Base-by-base conservation (phyloP, 2,888 invertebrate genomes). In the Macaria liturata region DNA sequence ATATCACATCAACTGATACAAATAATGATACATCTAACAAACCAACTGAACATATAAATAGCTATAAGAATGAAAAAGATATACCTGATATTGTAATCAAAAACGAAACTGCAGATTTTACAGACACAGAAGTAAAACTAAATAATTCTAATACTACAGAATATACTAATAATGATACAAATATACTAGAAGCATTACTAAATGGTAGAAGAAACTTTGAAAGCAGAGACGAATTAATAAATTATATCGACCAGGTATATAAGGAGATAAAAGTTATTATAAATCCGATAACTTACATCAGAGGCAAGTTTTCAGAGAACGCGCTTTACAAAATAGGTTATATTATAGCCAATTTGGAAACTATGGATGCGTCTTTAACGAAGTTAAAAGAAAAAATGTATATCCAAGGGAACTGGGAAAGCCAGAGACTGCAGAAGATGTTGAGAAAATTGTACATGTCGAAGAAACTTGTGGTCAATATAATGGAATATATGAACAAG, bases 341-440 rank as follows among this genome's bases (percentile, higher is more conserved):
- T 32, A 72, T 84, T 0, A 57, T 80, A 3, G 78, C 83, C 0
- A 82, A 76, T 40, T 60, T 84, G 0, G 84, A 84, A n/a, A 75
- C 75, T 1, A 63, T 84, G 9, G 68, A 73, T 3, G 61, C 71
- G 0, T 79, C 75, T 64, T 62, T 84, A 47, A 66, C 57, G 0
- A 76, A 76, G 44, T 7, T 59, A 7, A 59, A 42, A 20, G 32
- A 40, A 9, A 54, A 39, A 32, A 20, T 59, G 8, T 4, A 37
- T 37, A 6, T 7, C 3, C 34, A 37, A 37, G 34, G 34, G 4
- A 37, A 7, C 8, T 48, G 44, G 54, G 8, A 9, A 8, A 32
- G n/a, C 1, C 20, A 1, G 20, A 51, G 20, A 34, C 20, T 59
- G n/a, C n/a, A 47, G 7, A 32, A 39, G 31, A 40, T 59, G 40